A percentile compares a stretch with the other conserved stretches of the same genome.
Conservation (phyloP, 2,888 invertebrate genomes). For the Malthinus seriepunctatus region DNA sequence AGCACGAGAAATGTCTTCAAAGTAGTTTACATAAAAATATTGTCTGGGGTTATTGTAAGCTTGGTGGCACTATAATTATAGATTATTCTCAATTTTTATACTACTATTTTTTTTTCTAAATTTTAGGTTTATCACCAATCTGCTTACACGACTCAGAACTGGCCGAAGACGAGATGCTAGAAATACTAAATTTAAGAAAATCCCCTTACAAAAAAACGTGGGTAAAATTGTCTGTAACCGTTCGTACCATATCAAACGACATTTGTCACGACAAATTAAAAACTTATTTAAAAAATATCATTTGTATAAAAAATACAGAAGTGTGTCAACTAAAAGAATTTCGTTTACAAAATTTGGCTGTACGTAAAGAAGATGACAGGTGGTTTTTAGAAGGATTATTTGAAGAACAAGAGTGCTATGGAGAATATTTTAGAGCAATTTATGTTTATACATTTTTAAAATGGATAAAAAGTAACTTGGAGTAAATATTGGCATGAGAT, state of each 20-base stretch:
- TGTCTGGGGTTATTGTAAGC: no score
- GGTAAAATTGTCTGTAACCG: neutral
- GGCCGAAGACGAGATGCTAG: neutral
- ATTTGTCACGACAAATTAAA: slow-evolving; percentile 1
- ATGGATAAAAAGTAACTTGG: slow-evolving; percentile 24
- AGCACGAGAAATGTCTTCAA: no score
- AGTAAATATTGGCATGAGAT: no score
- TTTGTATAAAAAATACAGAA: slow-evolving; percentile 9
- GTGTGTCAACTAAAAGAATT: neutral
- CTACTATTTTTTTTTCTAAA: neutral
- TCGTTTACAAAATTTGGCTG: slow-evolving; percentile 2
- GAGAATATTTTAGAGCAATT: slow-evolving; percentile 6
- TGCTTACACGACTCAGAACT: slow-evolving; percentile 9
- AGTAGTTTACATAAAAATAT: no score
- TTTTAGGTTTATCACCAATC: slow-evolving; percentile 7
- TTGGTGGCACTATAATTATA: no score
- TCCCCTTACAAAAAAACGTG: neutral
- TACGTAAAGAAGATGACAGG: neutral
- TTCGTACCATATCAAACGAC: neutral
- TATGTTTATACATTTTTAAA: slow-evolving; percentile 17
- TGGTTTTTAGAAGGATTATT: slow-evolving; percentile 19
- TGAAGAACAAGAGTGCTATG: slow-evolving; percentile 7
- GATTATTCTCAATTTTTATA: no score
- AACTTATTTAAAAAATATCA: neutral
- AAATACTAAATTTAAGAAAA: slow-evolving; percentile 5